phyloP scores from a whole-genome alignment of 2,113 vertebrate genomes.

The Mastomys natalensis region DNA sequence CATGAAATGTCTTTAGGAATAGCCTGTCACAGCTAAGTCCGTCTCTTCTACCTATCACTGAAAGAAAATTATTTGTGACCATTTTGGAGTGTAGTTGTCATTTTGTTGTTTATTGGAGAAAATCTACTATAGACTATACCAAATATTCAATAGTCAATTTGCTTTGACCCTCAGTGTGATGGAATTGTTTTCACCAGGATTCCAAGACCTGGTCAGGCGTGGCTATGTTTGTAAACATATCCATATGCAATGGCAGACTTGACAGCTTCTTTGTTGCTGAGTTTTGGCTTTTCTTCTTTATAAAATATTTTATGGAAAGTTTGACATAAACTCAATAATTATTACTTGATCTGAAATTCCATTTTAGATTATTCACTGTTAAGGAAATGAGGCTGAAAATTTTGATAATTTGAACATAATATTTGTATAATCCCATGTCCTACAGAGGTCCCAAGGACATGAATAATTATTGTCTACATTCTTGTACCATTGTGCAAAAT shows the following conservation, averaged over 20 bases:
- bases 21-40: slow-evolving; percentile 65
- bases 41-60: slow-evolving; percentile 62
- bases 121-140: slow-evolving; percentile 49
- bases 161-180: slow-evolving; percentile 52
- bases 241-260: neutral
- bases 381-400: neutral
- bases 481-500: neutral
- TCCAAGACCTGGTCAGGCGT: neutral
- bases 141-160: slow-evolving; percentile 60
- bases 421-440: neutral
- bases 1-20: slow-evolving; percentile 43
- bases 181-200: slow-evolving; percentile 19
- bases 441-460: neutral
- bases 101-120: slow-evolving; percentile 66
- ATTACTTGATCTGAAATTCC: neutral
- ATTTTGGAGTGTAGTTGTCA: slow-evolving; percentile 50
- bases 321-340: slow-evolving; percentile 3
- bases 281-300: neutral
- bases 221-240: neutral
- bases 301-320: slow-evolving; percentile 23
- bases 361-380: neutral
- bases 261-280: neutral
- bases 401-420: neutral
- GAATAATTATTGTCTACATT: neutral
- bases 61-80: slow-evolving; percentile 72